A percentile compares a stretch with the other conserved stretches of the same genome.
Conservation (phyloP, 2,113 vertebrate species). For the Forbesichthys agassizii region DNA sequence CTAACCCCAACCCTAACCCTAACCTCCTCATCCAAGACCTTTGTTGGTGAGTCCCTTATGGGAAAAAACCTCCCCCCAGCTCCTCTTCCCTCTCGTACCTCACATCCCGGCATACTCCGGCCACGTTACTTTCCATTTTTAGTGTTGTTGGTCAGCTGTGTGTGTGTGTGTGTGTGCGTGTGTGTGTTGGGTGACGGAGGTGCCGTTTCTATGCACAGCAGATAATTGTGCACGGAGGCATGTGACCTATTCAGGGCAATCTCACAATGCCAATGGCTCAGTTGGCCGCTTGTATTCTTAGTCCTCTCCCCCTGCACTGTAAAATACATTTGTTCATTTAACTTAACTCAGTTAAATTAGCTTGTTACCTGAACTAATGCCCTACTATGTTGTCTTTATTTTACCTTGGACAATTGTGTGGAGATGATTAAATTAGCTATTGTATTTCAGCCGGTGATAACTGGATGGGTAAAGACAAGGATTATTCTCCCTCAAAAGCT, state of each 20-base stretch:
- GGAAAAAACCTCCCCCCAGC: conserved; percentile 17
- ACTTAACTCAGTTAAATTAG: too few relatives aligned
- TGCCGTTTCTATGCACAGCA: conserved; percentile 63
- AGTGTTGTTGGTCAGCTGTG: conserved; percentile 57
- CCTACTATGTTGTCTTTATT: too few relatives aligned
- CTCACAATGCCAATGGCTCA: conserved; percentile 65
- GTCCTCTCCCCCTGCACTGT: not conserved
- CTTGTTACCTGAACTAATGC: too few relatives aligned
- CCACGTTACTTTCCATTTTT: conserved; percentile 62
- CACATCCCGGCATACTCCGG: conserved; percentile 21
- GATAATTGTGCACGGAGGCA: conserved; percentile 69
- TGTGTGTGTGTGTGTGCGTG: conserved; percentile 36
- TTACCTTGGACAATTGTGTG: too few relatives aligned
- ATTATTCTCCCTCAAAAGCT: too few relatives aligned
- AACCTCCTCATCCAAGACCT: conserved; percentile 33
- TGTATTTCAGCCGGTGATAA: too few relatives aligned
- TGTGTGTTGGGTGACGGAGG: conserved; percentile 39
- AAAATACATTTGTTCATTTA: too few relatives aligned
- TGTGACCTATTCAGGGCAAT: conserved; percentile 68
- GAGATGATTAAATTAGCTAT: too few relatives aligned
- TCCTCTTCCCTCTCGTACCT: conserved; percentile 26
- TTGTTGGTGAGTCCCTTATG: conserved; percentile 15
- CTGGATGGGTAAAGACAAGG: too few relatives aligned
- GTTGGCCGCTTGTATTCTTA: conserved; percentile 27
- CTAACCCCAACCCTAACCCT: not conserved